Evolutionary conservation across 2,888 invertebrate genomes (phyloP).

Genomic region (Nomada goodeniana): DNA sequence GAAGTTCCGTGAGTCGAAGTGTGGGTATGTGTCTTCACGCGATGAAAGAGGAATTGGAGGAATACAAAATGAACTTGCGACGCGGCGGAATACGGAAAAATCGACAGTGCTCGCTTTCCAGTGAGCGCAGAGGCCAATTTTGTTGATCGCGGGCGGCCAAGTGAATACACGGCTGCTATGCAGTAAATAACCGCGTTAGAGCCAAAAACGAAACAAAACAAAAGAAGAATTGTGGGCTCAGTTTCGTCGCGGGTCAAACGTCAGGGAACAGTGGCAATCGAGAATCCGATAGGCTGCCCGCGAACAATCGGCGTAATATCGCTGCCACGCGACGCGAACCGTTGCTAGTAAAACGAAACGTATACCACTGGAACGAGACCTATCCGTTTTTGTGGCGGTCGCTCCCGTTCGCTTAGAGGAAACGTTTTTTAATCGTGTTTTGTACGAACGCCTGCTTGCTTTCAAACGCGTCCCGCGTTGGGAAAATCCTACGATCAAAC

Average conservation of each 20-base stretch:
- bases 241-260: constrained; percentile 27
- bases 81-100: constrained; percentile 16
- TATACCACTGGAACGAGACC: constrained; percentile 1
- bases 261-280: constrained; percentile 47
- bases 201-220: neutral
- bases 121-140: constrained; percentile 5
- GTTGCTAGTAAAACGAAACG: constrained; percentile 10
- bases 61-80: constrained; percentile 39
- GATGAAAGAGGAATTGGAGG: constrained; percentile 18
- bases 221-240: constrained; percentile 49
- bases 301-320: constrained; percentile 41
- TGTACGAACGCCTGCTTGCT: neutral
- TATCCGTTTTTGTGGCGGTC: neutral
- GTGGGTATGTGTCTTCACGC: neutral
- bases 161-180: constrained; percentile 36
- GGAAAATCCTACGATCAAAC: neutral
- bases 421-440: neutral
- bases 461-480: neutral
- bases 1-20: neutral
- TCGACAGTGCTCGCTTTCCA: neutral
- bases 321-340: neutral
- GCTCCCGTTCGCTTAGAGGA: neutral
- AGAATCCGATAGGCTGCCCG: constrained; percentile 38
- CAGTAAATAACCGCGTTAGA: constrained; percentile 56
- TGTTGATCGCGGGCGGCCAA: constrained; percentile 44